Base-by-base conservation (phyloP, 2,888 invertebrate genomes). In the Macrosiphum euphorbiae region DNA sequence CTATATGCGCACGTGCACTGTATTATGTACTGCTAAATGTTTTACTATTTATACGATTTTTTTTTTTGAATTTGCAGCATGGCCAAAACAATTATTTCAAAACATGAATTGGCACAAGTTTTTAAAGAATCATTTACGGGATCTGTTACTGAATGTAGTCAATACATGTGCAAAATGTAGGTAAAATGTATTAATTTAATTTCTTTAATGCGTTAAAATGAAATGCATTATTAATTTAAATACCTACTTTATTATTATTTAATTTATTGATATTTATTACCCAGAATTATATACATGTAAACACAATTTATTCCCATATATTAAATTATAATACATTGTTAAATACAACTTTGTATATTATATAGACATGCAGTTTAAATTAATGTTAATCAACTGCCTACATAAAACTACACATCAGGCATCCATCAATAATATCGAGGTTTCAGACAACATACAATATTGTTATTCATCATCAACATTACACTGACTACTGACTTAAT, bases 111-210 rank as follows among this genome's bases (percentile, higher is more conserved):
- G 41, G 26, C 52, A 7, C n/a, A 52, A 50, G 26, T 85, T 50
- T 91, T 91, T 55, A 85, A 84, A 35, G 84, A 91, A 28, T 91
- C 91, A 78, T 90, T 90, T n/a, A 35, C 52, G 0, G 55, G 85
- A 1, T 50, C 50, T 41, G 24, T 84, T 91, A 44, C 55, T 11
- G 52, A 55, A 3, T 91, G 85, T 50, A 50, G 47, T 52, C 85
- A 91, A 52, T 84, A 91, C 26, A 85, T 55, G 28, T 91, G 91
- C 28, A 41, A 91, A 47, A 10, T 58, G 28, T 55, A 55, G 20
- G 20, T 61, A 61, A 61, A n/a, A 67, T 58, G n/a, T 61, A 47
- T 41, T 90, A 16, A 7, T 61, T 47, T 61, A 58, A 28, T 58
- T 88, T 1, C 16, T 52, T 52, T 58, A 35, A 55, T 88, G 28